Conservation (phyloP, 2,797 vertebrate genomes). For the Crypturellus tataupa region DNA sequence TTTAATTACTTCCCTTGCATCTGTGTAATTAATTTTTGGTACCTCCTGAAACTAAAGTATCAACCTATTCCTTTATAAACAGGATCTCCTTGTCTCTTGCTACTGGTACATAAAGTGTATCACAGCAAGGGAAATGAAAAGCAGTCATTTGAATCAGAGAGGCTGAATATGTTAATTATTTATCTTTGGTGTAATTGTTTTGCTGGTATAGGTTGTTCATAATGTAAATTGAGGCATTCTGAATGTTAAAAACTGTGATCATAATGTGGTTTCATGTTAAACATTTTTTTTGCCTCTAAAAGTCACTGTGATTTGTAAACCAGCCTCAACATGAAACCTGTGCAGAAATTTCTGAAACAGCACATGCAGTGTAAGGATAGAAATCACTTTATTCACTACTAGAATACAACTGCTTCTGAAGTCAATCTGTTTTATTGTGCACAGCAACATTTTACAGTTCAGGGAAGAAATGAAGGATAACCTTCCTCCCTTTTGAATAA, state of each 20-base stretch:
- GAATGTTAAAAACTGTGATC: background rate
- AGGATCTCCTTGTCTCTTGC: background rate
- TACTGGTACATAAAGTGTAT: background rate
- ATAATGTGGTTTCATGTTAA: background rate
- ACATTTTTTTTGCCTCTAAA: background rate
- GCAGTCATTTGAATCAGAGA: background rate
- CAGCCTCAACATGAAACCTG: background rate
- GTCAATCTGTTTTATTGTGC: background rate
- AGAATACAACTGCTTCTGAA: background rate
- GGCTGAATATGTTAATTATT: background rate
- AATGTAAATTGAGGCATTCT: background rate
- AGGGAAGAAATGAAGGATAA: background rate
- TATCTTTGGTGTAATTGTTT: background rate
- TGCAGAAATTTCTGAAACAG: background rate
- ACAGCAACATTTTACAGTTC: background rate
- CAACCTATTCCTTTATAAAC: background rate
- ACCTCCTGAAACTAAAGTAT: background rate
- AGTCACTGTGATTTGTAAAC: background rate
- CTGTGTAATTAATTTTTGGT: background rate
- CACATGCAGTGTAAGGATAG: background rate
- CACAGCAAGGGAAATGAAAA: background rate
- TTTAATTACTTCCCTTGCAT: background rate
- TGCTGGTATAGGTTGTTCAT: background rate
- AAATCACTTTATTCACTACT: rapidly evolving
- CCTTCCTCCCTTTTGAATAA: background rate